These are phyloP conservation scores for Amorpha juglandis DNA, from an alignment of 2,888 invertebrate genomes.

Conservation along the genomic window DNA sequence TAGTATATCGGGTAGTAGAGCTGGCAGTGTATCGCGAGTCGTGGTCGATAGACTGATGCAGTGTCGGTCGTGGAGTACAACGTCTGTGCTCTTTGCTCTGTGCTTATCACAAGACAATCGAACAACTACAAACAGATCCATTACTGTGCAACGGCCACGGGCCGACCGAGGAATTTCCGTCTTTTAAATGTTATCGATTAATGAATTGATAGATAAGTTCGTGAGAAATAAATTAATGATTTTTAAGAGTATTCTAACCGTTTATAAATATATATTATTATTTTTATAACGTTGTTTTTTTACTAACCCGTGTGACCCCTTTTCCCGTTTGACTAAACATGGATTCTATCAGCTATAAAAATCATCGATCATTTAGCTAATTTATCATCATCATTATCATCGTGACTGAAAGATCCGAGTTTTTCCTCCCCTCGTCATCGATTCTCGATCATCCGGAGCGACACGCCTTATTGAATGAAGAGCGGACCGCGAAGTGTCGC, in stretches of 20 bases:
- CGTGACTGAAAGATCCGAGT: constrained; percentile 31
- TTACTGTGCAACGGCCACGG: constrained; percentile 19
- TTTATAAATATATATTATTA: constrained; percentile 85
- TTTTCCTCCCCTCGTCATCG: constrained; percentile 22
- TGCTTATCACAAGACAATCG: not conserved
- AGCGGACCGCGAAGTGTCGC: not conserved
- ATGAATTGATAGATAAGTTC: constrained; percentile 81
- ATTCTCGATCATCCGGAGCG: not conserved
- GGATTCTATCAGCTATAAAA: constrained; percentile 81
- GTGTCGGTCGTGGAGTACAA: not conserved
- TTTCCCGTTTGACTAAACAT: constrained; percentile 54
- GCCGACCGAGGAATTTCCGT: constrained; percentile 67
- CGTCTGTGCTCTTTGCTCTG: too few species aligned
- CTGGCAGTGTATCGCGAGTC: constrained; percentile 40
- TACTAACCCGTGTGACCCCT: constrained; percentile 73
- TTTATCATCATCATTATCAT: constrained; percentile 44
- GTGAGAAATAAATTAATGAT: constrained; percentile 83
- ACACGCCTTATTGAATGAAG: constrained; percentile 1
- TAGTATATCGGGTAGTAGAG: constrained; percentile 39
- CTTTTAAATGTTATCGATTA: constrained; percentile 78
- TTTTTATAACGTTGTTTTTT: constrained; percentile 81
- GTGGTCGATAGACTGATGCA: not conserved
- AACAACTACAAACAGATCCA: constrained; percentile 2
- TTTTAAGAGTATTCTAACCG: constrained; percentile 84
- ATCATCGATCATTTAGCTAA: constrained; percentile 40